phyloP scores from a whole-genome alignment of 2,113 vertebrate genomes.

The Astur gentilis region DNA sequence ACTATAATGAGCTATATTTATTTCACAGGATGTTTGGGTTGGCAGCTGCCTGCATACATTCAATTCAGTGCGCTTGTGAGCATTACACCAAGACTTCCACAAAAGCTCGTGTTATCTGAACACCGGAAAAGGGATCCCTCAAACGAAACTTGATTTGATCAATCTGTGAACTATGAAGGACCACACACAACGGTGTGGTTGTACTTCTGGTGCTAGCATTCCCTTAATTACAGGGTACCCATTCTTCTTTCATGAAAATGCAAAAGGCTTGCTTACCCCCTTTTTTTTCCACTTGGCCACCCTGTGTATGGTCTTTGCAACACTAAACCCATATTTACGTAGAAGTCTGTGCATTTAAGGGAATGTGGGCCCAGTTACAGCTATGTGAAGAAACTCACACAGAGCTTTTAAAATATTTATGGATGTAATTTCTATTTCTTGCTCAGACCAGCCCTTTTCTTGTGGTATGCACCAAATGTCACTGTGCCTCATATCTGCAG shows the following conservation, averaged over 20 bases:
- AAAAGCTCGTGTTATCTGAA: not conserved
- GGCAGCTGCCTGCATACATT: not conserved
- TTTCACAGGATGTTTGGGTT: conserved; percentile 14
- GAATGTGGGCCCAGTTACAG: not conserved
- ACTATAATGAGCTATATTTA: conserved; percentile 11
- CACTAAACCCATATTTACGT: not conserved
- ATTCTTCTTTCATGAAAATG: not conserved
- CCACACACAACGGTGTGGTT: not conserved
- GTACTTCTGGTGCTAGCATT: not conserved
- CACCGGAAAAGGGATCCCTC: not conserved
- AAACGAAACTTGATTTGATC: not conserved
- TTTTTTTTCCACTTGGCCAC: not conserved
- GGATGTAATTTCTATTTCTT: not conserved
- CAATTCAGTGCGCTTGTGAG: not conserved
- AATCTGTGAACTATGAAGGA: not conserved
- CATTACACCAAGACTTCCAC: not conserved
- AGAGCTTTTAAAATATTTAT: not conserved
- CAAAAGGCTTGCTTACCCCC: not conserved
- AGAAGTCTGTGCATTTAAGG: not conserved
- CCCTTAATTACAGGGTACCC: not conserved
- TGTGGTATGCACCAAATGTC: not conserved
- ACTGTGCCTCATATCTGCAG: not conserved
- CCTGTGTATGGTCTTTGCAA: not conserved
- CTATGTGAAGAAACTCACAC: not conserved
- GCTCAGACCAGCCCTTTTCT: not conserved